phyloP scores from a whole-genome alignment of 2,888 invertebrate genomes.

The Frankliniella fusca region DNA sequence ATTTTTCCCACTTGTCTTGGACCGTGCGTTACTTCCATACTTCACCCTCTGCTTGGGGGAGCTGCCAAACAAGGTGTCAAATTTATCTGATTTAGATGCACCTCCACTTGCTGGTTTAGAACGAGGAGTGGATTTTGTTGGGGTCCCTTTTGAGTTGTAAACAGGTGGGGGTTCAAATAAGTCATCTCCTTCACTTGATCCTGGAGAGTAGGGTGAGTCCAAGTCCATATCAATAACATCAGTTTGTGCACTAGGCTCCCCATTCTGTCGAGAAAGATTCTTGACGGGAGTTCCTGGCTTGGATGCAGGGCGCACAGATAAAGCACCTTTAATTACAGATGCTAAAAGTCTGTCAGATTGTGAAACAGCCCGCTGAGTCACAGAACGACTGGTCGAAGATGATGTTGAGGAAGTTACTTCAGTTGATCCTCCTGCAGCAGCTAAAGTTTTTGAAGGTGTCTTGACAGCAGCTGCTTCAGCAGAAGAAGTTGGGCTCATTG shows the following conservation, averaged over 20 bases:
- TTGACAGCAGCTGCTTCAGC: constrained; percentile 3
- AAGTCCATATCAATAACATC: constrained; percentile 36
- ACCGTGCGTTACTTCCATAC: constrained; percentile 29
- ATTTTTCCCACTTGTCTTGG: constrained; percentile 35
- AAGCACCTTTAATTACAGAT: background rate
- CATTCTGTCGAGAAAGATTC: constrained; percentile 33
- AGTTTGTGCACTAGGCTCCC: constrained; percentile 32
- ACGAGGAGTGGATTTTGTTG: constrained; percentile 31
- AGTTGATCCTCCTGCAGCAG: constrained; percentile 14
- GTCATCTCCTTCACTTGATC: constrained; percentile 83
- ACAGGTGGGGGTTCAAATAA: constrained; percentile 59
- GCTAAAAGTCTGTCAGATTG: constrained; percentile 7
- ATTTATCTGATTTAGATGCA: constrained; percentile 48
- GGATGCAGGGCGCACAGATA: background rate
- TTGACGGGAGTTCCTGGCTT: background rate
- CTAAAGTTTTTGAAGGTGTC: background rate
- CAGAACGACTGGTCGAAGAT: background rate
- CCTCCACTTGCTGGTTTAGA: constrained; percentile 29
- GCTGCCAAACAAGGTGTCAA: constrained; percentile 62
- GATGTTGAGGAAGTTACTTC: constrained; percentile 18
- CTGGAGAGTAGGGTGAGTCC: constrained; percentile 78
- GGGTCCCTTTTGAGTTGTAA: constrained; percentile 33
- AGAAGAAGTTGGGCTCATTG: background rate
- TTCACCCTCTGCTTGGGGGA: constrained; percentile 28
- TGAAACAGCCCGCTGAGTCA: background rate